Percentiles rank a stretch among this genome's conserved stretches.
Conservation (phyloP, 2,888 invertebrate genomes). For the Quadriops clusia region DNA sequence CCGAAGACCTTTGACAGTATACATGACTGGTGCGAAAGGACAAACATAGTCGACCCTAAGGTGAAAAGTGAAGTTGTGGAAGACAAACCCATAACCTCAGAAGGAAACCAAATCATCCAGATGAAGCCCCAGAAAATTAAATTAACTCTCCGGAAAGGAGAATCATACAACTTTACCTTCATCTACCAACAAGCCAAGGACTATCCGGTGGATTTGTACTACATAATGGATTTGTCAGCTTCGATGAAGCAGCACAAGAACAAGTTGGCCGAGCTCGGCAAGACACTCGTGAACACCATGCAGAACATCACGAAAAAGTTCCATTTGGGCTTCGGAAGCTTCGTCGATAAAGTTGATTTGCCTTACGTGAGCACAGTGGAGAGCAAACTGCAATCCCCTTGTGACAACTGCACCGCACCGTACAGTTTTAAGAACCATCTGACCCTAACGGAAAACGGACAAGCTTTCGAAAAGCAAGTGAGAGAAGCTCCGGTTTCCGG, state of each 20-base stretch:
- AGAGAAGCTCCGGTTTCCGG: conserved; percentile 34
- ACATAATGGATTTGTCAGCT: conserved; percentile 64
- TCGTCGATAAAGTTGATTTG: conserved; percentile 54
- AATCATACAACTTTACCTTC: conserved; percentile 32
- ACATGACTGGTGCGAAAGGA: conserved; percentile 15
- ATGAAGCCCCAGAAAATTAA: conserved; percentile 44
- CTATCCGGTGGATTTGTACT: conserved; percentile 75
- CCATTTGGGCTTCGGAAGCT: conserved; percentile 53
- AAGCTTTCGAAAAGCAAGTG: conserved; percentile 36
- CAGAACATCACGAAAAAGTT: conserved; percentile 49
- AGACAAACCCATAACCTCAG: conserved; percentile 19
- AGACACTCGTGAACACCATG: conserved; percentile 42
- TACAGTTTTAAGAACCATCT: conserved; percentile 71
- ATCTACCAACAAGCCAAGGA: conserved; percentile 52
- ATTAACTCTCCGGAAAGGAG: conserved; percentile 41
- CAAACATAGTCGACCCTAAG: conserved; percentile 20
- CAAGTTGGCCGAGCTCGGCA: conserved; percentile 39
- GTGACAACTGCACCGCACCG: conserved; percentile 36
- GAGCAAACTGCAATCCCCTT: conserved; percentile 24
- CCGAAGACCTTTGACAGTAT: too few species aligned
- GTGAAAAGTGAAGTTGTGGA: conserved; percentile 14
- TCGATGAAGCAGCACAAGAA: conserved; percentile 55
- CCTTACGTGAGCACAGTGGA: conserved; percentile 39
- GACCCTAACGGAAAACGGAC: conserved; percentile 46
- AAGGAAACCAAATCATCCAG: conserved; percentile 31